Evolutionary conservation across 1,140 invertebrate species (phyloP).

Genomic region (Chionoecetes opilio): DNA sequence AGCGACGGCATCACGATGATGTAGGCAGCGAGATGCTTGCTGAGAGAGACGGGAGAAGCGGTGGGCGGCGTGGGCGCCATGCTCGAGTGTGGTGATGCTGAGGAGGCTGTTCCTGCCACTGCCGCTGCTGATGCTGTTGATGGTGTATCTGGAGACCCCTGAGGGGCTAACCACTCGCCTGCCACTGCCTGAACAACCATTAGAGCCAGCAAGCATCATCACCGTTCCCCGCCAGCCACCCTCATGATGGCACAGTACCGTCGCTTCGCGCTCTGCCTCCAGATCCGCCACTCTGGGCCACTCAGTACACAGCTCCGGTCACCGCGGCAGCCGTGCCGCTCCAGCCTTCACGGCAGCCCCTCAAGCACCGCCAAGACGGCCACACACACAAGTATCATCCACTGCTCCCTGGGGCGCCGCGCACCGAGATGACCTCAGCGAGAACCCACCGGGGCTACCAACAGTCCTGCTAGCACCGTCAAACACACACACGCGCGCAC

Average conservation of each 20-base stretch:
- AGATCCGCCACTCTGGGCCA: slow-evolving; percentile 45
- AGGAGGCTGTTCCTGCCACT: background rate
- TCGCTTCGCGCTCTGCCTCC: slow-evolving; percentile 8
- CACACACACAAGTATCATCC: slow-evolving; percentile 59
- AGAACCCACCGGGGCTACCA: slow-evolving; percentile 56
- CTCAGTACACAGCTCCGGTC: background rate
- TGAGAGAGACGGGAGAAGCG: background rate
- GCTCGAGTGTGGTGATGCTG: slow-evolving; percentile 41
- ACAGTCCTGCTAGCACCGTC: slow-evolving; percentile 73
- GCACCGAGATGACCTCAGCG: background rate
- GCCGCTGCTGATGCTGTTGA: slow-evolving; percentile 5
- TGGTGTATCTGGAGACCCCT: slow-evolving; percentile 56
- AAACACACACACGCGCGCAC: slow-evolving; percentile 64
- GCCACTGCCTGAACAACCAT: slow-evolving; percentile 54
- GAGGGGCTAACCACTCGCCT: slow-evolving; percentile 54
- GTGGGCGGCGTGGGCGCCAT: slow-evolving; percentile 35
- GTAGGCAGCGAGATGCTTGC: background rate
- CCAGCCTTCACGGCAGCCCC: background rate
- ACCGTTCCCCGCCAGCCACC: slow-evolving; percentile 47
- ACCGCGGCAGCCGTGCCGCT: slow-evolving; percentile 36
- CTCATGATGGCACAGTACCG: slow-evolving; percentile 60
- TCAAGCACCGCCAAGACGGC: slow-evolving; percentile 55
- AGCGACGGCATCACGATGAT: slow-evolving; percentile 51
- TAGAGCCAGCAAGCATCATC: slow-evolving; percentile 53
- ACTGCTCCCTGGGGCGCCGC: slow-evolving; percentile 35